Conservation (phyloP, 1,140 invertebrate genomes). For the Orussus abietinus region DNA sequence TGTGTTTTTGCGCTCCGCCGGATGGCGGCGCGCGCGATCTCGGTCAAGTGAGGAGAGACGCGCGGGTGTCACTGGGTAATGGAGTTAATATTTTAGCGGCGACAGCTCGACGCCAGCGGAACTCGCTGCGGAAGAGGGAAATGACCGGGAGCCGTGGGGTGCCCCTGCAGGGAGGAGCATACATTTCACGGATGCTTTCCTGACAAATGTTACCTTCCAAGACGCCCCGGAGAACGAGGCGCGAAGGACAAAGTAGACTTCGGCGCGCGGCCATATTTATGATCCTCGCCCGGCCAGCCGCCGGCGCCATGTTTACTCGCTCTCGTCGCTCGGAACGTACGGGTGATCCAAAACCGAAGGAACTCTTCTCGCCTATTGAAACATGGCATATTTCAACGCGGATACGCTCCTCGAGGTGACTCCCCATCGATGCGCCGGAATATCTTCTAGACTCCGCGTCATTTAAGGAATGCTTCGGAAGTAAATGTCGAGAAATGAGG, state of each 20-base stretch:
- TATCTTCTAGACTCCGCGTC: no score
- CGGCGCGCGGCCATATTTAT: slow-evolving; percentile 1
- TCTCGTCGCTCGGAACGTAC: no score
- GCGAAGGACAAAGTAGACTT: slow-evolving; percentile 26
- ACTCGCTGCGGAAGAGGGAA: background rate
- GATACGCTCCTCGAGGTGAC: no score
- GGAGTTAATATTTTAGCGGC: slow-evolving; percentile 31
- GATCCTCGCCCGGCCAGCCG: background rate
- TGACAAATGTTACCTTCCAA: slow-evolving; percentile 30
- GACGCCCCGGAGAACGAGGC: slow-evolving; percentile 24
- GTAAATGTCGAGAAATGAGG: no score
- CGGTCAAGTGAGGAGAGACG: slow-evolving; percentile 21
- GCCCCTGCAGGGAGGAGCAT: slow-evolving; percentile 13
- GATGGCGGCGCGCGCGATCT: slow-evolving; percentile 27
- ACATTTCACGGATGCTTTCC: slow-evolving; percentile 32
- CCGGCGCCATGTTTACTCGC: background rate
- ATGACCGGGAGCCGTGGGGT: slow-evolving; percentile 3
- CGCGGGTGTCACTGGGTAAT: slow-evolving; percentile 23
- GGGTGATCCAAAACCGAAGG: no score
- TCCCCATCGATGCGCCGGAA: no score
- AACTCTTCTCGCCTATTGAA: no score
- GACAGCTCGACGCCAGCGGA: background rate
- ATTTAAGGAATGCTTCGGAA: no score
- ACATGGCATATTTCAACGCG: no score
- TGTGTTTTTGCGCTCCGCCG: slow-evolving; percentile 15